Percentiles rank a stretch among this genome's conserved stretches.
Conservation (phyloP, 2,797 vertebrate species). For the Antrozous pallidus region DNA sequence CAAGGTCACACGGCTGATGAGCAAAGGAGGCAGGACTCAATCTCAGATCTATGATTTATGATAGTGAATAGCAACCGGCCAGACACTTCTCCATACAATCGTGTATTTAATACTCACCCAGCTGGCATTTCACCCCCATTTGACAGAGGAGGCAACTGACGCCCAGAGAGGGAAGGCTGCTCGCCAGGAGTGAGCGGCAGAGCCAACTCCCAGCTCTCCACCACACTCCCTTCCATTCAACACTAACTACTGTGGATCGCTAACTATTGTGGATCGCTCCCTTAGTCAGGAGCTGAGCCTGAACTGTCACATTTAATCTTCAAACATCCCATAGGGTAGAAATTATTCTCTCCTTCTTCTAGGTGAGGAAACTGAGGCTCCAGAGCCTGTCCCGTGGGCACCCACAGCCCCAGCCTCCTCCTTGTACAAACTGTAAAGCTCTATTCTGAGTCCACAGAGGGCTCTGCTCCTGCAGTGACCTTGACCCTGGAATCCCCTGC, state of each 20-base stretch:
- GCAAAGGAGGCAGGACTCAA: background rate
- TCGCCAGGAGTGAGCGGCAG: background rate
- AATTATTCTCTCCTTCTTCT: background rate
- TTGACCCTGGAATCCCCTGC: background rate
- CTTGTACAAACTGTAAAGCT: background rate
- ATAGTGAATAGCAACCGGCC: background rate
- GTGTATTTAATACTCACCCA: background rate
- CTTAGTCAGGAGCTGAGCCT: background rate
- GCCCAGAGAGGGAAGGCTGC: background rate
- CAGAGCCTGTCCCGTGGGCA: background rate
- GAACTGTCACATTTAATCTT: background rate
- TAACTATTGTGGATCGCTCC: fast-evolving
- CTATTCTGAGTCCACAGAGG: background rate
- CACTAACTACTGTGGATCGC: fast-evolving
- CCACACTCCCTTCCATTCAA: background rate
- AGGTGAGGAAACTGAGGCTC: background rate
- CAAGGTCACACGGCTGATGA: background rate
- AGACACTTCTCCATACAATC: background rate
- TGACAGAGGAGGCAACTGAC: background rate
- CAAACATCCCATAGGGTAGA: background rate
- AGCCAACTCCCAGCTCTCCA: background rate
- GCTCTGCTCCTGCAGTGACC: background rate
- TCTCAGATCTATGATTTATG: background rate
- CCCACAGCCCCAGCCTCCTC: background rate
- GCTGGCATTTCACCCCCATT: background rate